Base-by-base conservation (phyloP, 2,888 invertebrate species). In the Macrosoma leucophasiata region DNA sequence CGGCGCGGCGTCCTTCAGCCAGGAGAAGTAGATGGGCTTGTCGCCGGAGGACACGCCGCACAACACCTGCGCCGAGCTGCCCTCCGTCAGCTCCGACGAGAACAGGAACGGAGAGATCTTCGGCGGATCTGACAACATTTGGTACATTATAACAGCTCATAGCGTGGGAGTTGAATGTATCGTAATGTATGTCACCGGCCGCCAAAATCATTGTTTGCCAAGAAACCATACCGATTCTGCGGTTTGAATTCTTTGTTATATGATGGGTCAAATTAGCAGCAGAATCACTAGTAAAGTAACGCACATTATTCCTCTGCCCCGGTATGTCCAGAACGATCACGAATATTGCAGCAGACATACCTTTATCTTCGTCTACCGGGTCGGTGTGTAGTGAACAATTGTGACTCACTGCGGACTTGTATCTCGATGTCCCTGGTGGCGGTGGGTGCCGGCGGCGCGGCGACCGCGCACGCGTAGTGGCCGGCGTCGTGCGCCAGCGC, bases 91-190 rank as follows among this genome's bases (percentile, higher is more conserved):
- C 62, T 91, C 92, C 52, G 90, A 87, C 0, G 95, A 93, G 65
- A 96, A 95, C 32, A 88, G 88, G 71, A 96, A 95, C 17, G 94
- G 91, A 48, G 94, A 93, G 62, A 95, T 90, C 54, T 93, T 90
- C n/a, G 95, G 95, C 2, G 94, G 94, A 79, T 88, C 89, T 89
- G 62, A 0, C 8, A 13, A 13, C 20, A 21, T n/a, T n/a, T 6
- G 2, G 2, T 7, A 4, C 22, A n/a, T n/a, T n/a, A n/a, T n/a
- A n/a, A n/a, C n/a, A n/a, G n/a, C n/a, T n/a, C n/a, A n/a, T n/a
- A n/a, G n/a, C n/a, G n/a, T n/a, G n/a, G n/a, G n/a, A n/a, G n/a
- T n/a, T n/a, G n/a, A n/a, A n/a, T n/a, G n/a, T n/a, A n/a, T n/a
- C n/a, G n/a, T n/a, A n/a, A n/a, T n/a, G n/a, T n/a, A n/a, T n/a